These are phyloP conservation scores for Orchestes rusci DNA, from an alignment of 2,888 invertebrate species.

Conservation along the genomic window DNA sequence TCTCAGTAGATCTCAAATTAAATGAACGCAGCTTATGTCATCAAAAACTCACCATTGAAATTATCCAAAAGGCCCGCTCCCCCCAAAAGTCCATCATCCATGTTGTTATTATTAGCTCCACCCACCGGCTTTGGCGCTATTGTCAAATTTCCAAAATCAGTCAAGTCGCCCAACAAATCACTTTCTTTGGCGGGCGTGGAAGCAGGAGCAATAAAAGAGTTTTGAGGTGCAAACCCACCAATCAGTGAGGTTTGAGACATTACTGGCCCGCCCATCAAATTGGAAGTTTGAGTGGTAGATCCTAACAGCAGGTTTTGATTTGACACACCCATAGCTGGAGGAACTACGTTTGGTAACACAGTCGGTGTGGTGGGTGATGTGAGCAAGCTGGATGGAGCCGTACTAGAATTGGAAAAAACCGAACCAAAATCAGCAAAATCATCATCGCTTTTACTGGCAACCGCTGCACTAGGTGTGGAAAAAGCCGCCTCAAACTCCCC, in stretches of 20 bases:
- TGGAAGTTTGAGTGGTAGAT: constrained; percentile 5
- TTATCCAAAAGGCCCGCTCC: constrained; percentile 25
- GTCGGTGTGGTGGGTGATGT: constrained; percentile 20
- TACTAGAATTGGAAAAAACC: constrained; percentile 50
- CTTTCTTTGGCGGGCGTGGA: constrained; percentile 14
- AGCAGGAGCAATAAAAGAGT: constrained; percentile 1
- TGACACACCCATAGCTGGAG: constrained; percentile 14
- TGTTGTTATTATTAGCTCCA: constrained; percentile 21
- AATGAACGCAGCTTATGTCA: too few relatives aligned
- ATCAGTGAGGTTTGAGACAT: constrained; percentile 1
- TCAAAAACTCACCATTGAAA: constrained; percentile 23
- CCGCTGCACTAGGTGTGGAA: constrained; percentile 21
- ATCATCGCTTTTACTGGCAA: constrained; percentile 41
- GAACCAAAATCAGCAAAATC: constrained; percentile 78
- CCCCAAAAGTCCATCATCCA: constrained; percentile 23
- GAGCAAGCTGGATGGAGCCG: constrained; percentile 20
- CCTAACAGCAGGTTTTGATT: constrained; percentile 18
- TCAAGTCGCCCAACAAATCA: constrained; percentile 38
- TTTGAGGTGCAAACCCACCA: background rate
- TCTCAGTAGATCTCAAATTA: too few relatives aligned
- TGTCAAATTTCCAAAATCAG: constrained; percentile 34
- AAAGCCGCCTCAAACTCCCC: constrained; percentile 75
- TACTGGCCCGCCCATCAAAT: constrained; percentile 9
- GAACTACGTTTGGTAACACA: constrained; percentile 18
- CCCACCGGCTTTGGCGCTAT: constrained; percentile 22